phyloP scores from a whole-genome alignment of 2,888 invertebrate genomes.

The Serrognathus titanus region DNA sequence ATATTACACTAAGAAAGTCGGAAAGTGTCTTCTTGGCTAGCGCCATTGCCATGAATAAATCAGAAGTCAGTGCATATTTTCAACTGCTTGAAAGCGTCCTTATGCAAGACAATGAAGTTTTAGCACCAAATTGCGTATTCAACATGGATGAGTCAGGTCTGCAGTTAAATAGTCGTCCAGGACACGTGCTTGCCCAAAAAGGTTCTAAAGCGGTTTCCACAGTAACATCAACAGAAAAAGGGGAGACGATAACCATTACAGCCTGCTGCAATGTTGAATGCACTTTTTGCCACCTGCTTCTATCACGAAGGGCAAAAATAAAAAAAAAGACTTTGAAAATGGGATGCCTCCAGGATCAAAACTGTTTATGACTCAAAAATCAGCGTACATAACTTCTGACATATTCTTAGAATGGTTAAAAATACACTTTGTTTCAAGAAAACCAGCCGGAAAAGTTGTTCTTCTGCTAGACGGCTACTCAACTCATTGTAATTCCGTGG shows the following conservation, averaged over 20 bases:
- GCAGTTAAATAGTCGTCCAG: constrained; percentile 40
- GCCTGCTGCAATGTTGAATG: constrained; percentile 37
- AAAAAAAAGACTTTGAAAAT: constrained; percentile 9
- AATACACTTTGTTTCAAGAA: neutral
- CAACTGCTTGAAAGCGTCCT: too few species aligned
- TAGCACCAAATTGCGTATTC: constrained; percentile 20
- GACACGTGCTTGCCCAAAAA: constrained; percentile 32
- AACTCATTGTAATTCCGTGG: too few species aligned
- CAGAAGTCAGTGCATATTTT: constrained; percentile 31
- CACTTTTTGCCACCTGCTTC: constrained; percentile 31
- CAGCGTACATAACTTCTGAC: too few species aligned
- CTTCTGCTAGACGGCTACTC: constrained; percentile 24
- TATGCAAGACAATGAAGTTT: constrained; percentile 29
- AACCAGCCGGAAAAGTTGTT: constrained; percentile 20
- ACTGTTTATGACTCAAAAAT: neutral
- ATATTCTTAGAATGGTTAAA: too few species aligned
- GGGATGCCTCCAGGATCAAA: constrained; percentile 9
- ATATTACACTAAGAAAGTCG: constrained; percentile 31
- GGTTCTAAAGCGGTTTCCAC: constrained; percentile 25
- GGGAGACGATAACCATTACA: constrained; percentile 34
- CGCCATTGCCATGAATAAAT: constrained; percentile 29
- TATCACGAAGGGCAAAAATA: constrained; percentile 30
- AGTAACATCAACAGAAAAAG: constrained; percentile 27
- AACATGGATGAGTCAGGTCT: constrained; percentile 43
- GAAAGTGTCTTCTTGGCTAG: constrained; percentile 33